Conservation (phyloP, 1,140 invertebrate species). For the Cepaea nemoralis region DNA sequence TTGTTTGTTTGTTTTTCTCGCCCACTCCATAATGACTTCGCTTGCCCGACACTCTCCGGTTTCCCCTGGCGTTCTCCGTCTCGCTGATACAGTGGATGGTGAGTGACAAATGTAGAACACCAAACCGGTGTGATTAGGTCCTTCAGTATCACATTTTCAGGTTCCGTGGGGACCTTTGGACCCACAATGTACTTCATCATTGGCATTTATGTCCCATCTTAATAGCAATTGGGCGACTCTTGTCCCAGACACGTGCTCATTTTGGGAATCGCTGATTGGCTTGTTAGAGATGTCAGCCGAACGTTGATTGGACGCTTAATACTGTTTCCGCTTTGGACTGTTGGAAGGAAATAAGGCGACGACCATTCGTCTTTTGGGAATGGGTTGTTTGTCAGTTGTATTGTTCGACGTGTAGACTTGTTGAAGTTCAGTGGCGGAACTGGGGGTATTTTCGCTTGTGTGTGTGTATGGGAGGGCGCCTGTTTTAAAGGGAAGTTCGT, state of each 20-base stretch:
- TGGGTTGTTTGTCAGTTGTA: too few species aligned
- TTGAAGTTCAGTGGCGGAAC: too few species aligned
- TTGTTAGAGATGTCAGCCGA: background rate
- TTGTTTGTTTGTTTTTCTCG: background rate
- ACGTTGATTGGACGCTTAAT: too few species aligned
- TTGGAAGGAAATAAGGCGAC: too few species aligned
- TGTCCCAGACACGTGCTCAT: background rate
- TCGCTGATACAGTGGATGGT: background rate
- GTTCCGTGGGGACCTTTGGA: background rate
- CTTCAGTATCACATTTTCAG: background rate
- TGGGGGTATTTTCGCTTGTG: too few species aligned
- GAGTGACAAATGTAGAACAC: background rate
- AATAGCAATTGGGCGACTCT: background rate
- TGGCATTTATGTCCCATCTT: constrained; percentile 5
- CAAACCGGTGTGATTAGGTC: background rate
- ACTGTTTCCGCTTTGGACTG: too few species aligned
- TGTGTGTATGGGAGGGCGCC: too few species aligned
- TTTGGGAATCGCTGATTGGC: background rate
- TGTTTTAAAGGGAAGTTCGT: too few species aligned
- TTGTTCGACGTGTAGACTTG: too few species aligned
- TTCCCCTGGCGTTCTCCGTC: background rate
- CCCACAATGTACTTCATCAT: background rate
- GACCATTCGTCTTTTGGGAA: too few species aligned
- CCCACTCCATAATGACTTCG: background rate
- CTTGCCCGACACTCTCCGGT: background rate